Percentiles rank a stretch among this genome's conserved stretches.
Evolutionary conservation across 2,888 invertebrate species (phyloP).

Genomic region (Alviniconcha strummeri): DNA sequence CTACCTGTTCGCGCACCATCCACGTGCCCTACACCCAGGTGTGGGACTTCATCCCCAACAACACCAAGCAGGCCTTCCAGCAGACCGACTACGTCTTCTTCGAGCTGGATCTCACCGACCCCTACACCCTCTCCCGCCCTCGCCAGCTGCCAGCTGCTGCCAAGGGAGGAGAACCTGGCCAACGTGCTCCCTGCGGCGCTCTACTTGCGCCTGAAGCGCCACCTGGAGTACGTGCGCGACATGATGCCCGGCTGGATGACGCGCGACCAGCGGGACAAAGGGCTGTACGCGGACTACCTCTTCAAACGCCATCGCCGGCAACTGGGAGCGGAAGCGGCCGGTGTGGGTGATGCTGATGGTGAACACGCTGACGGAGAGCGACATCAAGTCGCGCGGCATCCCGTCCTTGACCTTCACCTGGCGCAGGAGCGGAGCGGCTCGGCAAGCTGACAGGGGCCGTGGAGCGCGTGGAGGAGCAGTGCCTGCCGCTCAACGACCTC

Average conservation of each 20-base stretch:
- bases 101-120: conserved; percentile 77
- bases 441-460: conserved; percentile 76
- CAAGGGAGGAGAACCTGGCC: conserved; percentile 67
- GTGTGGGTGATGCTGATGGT: conserved; percentile 78
- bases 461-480: conserved; percentile 77
- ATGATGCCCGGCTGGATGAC: conserved; percentile 75
- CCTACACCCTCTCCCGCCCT: conserved; percentile 74
- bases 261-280: conserved; percentile 70
- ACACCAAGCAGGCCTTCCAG: conserved; percentile 76
- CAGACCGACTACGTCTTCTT: conserved; percentile 75
- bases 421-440: conserved; percentile 75
- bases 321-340: conserved; percentile 77
- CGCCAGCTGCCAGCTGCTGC: conserved; percentile 75
- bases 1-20: conserved; percentile 78
- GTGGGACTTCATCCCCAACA: conserved; percentile 76
- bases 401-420: conserved; percentile 77
- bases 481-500: conserved; percentile 77
- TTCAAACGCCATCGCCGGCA: conserved; percentile 75
- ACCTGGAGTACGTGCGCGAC: conserved; percentile 74
- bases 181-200: conserved; percentile 74
- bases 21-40: conserved; percentile 78
- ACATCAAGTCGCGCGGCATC: conserved; percentile 73
- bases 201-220: conserved; percentile 74
- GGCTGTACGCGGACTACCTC: conserved; percentile 75
- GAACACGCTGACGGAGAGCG: conserved; percentile 76